Conservation (phyloP, 2,888 invertebrate genomes). For the Linyphia triangularis region DNA sequence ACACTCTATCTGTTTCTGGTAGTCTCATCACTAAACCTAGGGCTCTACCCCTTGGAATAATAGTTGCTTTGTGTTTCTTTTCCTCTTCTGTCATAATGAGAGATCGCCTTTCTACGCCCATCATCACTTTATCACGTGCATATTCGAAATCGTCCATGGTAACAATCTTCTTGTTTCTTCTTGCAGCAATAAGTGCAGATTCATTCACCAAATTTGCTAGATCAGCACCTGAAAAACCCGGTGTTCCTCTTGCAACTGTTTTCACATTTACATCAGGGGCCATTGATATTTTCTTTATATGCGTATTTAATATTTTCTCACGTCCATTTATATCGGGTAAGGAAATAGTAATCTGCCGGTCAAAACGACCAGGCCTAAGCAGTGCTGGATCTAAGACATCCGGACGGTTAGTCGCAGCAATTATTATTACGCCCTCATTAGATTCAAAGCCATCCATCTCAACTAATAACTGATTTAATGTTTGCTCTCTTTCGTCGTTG, state of each 20-base stretch:
- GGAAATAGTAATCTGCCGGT: slow-evolving; percentile 74
- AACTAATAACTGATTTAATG: slow-evolving; percentile 77
- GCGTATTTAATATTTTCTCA: slow-evolving; percentile 72
- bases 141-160: slow-evolving; percentile 66
- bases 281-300: slow-evolving; percentile 27
- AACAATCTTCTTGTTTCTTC: slow-evolving; percentile 38
- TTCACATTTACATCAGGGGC: slow-evolving; percentile 17
- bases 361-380: slow-evolving; percentile 77
- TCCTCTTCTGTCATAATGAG: slow-evolving; percentile 77
- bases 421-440: slow-evolving; percentile 75
- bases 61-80: slow-evolving; percentile 60
- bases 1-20: slow-evolving; percentile 20
- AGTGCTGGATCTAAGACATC: slow-evolving; percentile 77
- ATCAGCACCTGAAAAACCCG: slow-evolving; percentile 74
- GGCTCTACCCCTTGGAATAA: slow-evolving; percentile 73
- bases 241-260: slow-evolving; percentile 62
- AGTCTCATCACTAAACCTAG: slow-evolving; percentile 31
- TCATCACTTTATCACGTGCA: slow-evolving; percentile 56
- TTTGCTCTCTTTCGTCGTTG: slow-evolving; percentile 76
- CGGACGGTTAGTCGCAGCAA: slow-evolving; percentile 77
- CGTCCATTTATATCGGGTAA: slow-evolving; percentile 76
- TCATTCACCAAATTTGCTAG: slow-evolving; percentile 75
- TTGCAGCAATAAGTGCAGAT: slow-evolving; percentile 75
- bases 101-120: slow-evolving; percentile 78
- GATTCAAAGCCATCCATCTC: slow-evolving; percentile 77